Evolutionary conservation across 1,140 invertebrate genomes (phyloP).

Genomic region (Atta colombica): DNA sequence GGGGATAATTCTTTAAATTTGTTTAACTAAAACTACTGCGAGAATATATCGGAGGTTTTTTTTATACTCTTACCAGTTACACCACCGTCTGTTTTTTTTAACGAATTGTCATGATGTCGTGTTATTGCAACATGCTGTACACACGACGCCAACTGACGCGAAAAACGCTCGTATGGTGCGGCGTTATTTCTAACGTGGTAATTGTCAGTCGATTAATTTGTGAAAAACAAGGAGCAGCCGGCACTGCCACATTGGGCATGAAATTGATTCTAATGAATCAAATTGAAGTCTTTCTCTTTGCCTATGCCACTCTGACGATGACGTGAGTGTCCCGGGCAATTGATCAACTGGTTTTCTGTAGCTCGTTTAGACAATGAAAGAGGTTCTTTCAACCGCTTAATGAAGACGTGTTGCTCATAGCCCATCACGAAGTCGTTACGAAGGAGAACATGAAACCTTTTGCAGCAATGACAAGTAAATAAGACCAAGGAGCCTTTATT

Average conservation of each 20-base stretch:
- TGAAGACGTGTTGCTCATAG: conserved; percentile 60
- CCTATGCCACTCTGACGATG: conserved; percentile 49
- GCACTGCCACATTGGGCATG: conserved; percentile 72
- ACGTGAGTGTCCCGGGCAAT: conserved; percentile 56
- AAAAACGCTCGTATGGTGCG: conserved; percentile 66
- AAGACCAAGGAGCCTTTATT: conserved; percentile 48
- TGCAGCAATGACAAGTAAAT: conserved; percentile 64
- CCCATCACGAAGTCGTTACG: conserved; percentile 53
- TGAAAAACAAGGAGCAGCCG: conserved; percentile 74
- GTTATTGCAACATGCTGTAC: conserved; percentile 70
- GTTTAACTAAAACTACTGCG: not conserved
- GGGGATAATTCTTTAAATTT: not conserved
- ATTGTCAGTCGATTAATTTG: conserved; percentile 82
- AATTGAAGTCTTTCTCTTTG: conserved; percentile 24
- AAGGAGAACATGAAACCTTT: conserved; percentile 56
- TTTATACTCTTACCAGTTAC: conserved; percentile 10
- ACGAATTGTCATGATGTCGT: conserved; percentile 65
- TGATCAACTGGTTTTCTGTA: conserved; percentile 68
- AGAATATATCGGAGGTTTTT: not conserved
- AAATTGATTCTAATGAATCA: conserved; percentile 77
- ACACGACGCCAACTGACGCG: conserved; percentile 80
- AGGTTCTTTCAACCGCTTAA: conserved; percentile 48
- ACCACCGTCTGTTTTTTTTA: conserved; percentile 40
- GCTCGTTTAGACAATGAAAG: conserved; percentile 60
- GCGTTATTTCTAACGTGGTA: conserved; percentile 77